Evolutionary conservation across 92 coral and sea anemone genomes (phyloP), one percentile per base, ranked within the genome.

Genomic region (Phenganax marumi): DNA sequence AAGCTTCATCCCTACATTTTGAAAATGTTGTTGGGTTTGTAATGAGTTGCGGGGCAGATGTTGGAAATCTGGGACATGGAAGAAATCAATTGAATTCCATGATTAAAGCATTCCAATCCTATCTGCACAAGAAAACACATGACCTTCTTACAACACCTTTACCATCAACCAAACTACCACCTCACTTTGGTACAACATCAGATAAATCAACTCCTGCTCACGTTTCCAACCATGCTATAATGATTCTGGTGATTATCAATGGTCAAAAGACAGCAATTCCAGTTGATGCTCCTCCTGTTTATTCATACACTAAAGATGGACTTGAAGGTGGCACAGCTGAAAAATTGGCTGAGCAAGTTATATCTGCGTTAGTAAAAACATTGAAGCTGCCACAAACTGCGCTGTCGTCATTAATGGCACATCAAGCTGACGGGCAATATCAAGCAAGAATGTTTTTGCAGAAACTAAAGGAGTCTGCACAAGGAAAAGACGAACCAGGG

Each of bases 281-380:
- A 78, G 83, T 78, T 43, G 83, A 78, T 65, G 83, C 55, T 33
- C 83, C 83, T 51, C 54, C 83, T 39, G 83, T 78, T 21, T 78
- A 78, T 72, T 58, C 83, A 65, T 78, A 57, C 52, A 57, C 70
- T 56, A 72, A 78, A 78, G 71, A 49, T 57, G 83, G 68, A 12
- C 83, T 78, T 61, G 53, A 56, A 78, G 83, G 83, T 51, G 83
- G 83, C 47, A 78, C 69, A 78, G 83, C 83, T 58, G 83, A 78
- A 7, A 72, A 78, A 58, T 78, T 78, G 39, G 83, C 83, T 13
- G 72, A 58, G 24, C 83, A 78, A 55, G 83, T 78, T 46, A 63
- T 58, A 8, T 78, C 71, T 78, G 83, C 83, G 22, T 43, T 78
- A 43, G 55, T 65, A n/a, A 78, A 56, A 58, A 78, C 83, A 22